phyloP scores from a whole-genome alignment of 2,113 vertebrate species.

The Malurus alboscapulatus region DNA sequence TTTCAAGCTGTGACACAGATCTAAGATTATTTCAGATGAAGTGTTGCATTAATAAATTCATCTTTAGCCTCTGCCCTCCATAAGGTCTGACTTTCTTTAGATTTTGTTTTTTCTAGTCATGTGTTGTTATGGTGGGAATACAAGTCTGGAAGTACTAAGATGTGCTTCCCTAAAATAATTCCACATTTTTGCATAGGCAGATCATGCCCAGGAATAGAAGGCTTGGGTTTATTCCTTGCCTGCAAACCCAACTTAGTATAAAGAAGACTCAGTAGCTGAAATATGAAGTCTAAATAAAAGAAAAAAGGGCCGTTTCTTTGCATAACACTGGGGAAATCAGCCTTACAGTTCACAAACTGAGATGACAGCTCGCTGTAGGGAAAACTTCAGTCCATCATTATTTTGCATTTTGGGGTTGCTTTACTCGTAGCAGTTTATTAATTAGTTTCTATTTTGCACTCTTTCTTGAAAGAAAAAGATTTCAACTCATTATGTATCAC shows the following conservation, averaged over 20 bases:
- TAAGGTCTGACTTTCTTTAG: background rate
- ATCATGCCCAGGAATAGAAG: background rate
- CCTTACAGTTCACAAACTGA: constrained; percentile 13
- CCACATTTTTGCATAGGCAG: background rate
- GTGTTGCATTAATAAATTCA: background rate
- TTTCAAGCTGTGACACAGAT: background rate
- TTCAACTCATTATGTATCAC: background rate
- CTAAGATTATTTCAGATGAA: background rate
- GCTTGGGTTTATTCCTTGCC: background rate
- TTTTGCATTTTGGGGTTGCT: constrained; percentile 17
- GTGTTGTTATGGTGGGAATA: background rate
- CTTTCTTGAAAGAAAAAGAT: background rate
- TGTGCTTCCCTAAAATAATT: background rate
- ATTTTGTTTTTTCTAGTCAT: constrained; percentile 9
- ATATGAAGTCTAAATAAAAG: background rate
- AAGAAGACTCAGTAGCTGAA: background rate
- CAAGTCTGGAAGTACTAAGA: background rate
- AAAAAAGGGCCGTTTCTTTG: background rate
- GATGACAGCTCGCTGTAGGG: constrained; percentile 42
- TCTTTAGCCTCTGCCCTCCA: background rate
- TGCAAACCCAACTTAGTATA: background rate
- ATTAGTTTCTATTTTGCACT: constrained; percentile 37
- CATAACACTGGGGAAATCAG: background rate
- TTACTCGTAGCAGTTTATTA: constrained; percentile 37
- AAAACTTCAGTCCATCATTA: constrained; percentile 43